A percentile compares a stretch with the other conserved stretches of the same genome.
phyloP scores from a whole-genome alignment of 2,113 vertebrate species.

The Rutilus rutilus region DNA sequence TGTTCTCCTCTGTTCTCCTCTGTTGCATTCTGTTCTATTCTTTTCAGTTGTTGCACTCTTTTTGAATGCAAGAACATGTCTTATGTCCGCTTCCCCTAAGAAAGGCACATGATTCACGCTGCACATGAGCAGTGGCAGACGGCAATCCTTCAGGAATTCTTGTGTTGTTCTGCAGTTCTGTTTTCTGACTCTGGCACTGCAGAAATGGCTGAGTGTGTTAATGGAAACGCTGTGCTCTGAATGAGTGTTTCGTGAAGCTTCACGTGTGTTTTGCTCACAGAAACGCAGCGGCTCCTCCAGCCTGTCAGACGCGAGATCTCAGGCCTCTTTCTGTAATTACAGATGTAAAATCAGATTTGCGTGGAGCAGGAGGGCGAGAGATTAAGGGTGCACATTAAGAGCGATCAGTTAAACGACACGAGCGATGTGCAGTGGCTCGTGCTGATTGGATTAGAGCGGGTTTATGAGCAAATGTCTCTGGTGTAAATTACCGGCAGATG shows the following conservation, averaged over 20 bases:
- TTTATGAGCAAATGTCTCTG: constrained; percentile 37
- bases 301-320: constrained; percentile 1
- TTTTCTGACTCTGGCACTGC: background rate
- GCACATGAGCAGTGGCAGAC: background rate
- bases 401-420: constrained; percentile 16
- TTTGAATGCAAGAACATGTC: background rate
- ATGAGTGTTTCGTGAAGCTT: background rate
- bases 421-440: constrained; percentile 17
- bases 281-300: background rate
- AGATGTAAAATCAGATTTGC: constrained; percentile 48
- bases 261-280: background rate
- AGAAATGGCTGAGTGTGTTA: background rate
- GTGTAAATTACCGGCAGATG: constrained; percentile 35
- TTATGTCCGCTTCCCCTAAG: background rate
- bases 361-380: constrained; percentile 36
- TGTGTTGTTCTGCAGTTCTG: background rate
- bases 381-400: constrained; percentile 40
- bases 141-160: background rate
- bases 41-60: background rate
- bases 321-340: constrained; percentile 49
- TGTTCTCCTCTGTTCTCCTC: too few relatives aligned
- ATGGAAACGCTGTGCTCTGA: background rate
- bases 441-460: constrained; percentile 30
- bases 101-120: background rate
- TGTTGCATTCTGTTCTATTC: too few relatives aligned